Percentiles rank a stretch among this genome's conserved stretches.
Conservation (phyloP, 2,113 vertebrate species). For the Pterophyllum scalare region DNA sequence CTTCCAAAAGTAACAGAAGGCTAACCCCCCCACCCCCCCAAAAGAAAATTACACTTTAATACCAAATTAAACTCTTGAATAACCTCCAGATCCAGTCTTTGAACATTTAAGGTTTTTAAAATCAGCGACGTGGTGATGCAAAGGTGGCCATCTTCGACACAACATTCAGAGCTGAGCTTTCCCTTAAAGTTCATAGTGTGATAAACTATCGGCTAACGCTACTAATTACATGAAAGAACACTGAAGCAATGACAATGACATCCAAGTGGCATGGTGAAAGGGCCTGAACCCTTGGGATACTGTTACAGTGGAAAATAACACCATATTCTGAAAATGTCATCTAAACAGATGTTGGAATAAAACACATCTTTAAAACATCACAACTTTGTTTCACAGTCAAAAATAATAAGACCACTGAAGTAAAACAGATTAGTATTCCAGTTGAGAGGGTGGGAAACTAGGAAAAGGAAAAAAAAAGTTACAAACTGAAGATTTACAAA, state of each 20-base stretch:
- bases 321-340: constrained; percentile 46
- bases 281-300: constrained; percentile 14
- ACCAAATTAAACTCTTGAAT: constrained; percentile 47
- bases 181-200: constrained; percentile 15
- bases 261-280: constrained; percentile 44
- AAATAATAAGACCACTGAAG: constrained; percentile 54
- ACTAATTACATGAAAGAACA: constrained; percentile 47
- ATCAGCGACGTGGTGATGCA: neutral
- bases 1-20: constrained; percentile 61
- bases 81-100: constrained; percentile 20
- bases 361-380: constrained; percentile 27
- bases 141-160: constrained; percentile 21
- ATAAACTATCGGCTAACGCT: constrained; percentile 25
- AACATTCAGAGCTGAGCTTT: constrained; percentile 22
- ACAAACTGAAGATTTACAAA: constrained; percentile 35
- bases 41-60: constrained; percentile 50
- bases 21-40: constrained; percentile 38
- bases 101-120: constrained; percentile 14
- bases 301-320: constrained; percentile 28
- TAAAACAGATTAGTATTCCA: constrained; percentile 60
- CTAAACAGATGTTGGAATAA: constrained; percentile 40
- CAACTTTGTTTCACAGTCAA: constrained; percentile 54
- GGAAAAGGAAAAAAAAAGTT: neutral
- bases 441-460: constrained; percentile 36
- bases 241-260: constrained; percentile 30